phyloP scores from a whole-genome alignment of 2,113 vertebrate species.

The Kryptolebias marmoratus region DNA sequence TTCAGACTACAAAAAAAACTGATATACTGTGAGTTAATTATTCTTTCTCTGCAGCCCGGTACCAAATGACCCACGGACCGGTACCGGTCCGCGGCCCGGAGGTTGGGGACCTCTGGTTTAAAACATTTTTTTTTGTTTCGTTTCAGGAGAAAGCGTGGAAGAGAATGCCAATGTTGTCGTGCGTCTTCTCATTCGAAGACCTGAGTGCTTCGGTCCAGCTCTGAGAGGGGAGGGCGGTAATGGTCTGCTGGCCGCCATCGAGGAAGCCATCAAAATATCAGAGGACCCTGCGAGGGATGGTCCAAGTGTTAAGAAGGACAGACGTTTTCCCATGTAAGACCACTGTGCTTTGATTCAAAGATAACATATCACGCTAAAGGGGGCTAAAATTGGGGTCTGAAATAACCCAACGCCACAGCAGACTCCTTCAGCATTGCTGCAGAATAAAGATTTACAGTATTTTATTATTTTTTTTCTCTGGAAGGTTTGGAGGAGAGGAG shows the following conservation, averaged over 20 bases:
- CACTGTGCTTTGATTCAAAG: not conserved
- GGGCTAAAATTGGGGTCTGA: not conserved
- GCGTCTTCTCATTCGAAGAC: conserved; percentile 89
- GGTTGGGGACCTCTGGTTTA: too few species aligned
- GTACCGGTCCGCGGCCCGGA: too few species aligned
- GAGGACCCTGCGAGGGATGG: conserved; percentile 92
- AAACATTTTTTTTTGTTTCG: not conserved
- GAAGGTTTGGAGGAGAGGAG: conserved; percentile 90
- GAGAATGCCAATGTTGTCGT: conserved; percentile 95
- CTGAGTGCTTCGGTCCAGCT: conserved; percentile 92
- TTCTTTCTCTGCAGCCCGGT: too few species aligned
- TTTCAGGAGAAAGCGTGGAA: conserved; percentile 89
- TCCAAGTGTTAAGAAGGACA: conserved; percentile 89
- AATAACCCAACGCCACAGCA: not conserved
- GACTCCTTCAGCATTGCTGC: not conserved
- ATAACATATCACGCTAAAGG: too few species aligned
- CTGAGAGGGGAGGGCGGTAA: conserved; percentile 91
- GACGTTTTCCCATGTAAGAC: conserved; percentile 83
- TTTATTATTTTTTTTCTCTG: not conserved
- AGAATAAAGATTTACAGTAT: not conserved
- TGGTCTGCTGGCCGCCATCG: conserved; percentile 89
- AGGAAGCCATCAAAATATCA: conserved; percentile 93
- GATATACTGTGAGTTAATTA: too few species aligned
- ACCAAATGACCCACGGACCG: too few species aligned
- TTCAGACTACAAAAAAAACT: too few species aligned